Conservation (phyloP, 30 jellyfish, hydroid and myxozoan species). For the Aurelia sp. region DNA sequence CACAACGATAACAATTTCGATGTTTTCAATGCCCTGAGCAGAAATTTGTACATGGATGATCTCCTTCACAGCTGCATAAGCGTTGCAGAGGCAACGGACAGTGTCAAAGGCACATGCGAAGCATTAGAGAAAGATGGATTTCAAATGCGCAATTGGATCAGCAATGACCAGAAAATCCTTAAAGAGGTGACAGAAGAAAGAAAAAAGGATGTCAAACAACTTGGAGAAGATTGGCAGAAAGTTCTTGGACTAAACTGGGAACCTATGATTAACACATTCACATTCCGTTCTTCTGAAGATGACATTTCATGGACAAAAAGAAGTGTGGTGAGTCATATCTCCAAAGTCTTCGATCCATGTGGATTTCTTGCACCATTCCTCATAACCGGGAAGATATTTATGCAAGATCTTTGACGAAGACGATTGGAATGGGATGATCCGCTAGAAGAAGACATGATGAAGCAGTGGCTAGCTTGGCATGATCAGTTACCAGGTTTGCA, state of each 20-base stretch:
- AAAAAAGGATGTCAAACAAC: constrained; percentile 36
- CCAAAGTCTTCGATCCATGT: constrained; percentile 63
- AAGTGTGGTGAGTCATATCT: constrained; percentile 22
- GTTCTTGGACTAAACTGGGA: not conserved
- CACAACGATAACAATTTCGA: constrained; percentile 20
- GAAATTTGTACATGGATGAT: constrained; percentile 47
- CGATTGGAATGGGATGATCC: constrained; percentile 60
- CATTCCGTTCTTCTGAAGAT: constrained; percentile 37
- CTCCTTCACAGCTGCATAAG: constrained; percentile 54
- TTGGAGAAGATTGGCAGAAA: constrained; percentile 54
- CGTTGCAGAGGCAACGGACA: constrained; percentile 46
- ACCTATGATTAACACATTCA: constrained; percentile 27
- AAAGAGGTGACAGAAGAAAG: constrained; percentile 46
- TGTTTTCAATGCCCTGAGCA: constrained; percentile 31
- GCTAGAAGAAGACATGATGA: constrained; percentile 27
- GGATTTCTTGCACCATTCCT: constrained; percentile 59
- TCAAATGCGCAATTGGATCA: constrained; percentile 50
- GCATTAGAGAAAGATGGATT: constrained; percentile 37
- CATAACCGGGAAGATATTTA: constrained; percentile 14
- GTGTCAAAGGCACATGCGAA: constrained; percentile 50
- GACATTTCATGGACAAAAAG: constrained; percentile 50
- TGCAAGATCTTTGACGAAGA: constrained; percentile 45
- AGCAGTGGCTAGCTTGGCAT: constrained; percentile 39
- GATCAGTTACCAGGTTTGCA: constrained; percentile 34
- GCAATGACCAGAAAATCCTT: constrained; percentile 32